These are phyloP conservation scores for Chelonus insularis DNA, from an alignment of 1,140 invertebrate species.

Conservation along the genomic window DNA sequence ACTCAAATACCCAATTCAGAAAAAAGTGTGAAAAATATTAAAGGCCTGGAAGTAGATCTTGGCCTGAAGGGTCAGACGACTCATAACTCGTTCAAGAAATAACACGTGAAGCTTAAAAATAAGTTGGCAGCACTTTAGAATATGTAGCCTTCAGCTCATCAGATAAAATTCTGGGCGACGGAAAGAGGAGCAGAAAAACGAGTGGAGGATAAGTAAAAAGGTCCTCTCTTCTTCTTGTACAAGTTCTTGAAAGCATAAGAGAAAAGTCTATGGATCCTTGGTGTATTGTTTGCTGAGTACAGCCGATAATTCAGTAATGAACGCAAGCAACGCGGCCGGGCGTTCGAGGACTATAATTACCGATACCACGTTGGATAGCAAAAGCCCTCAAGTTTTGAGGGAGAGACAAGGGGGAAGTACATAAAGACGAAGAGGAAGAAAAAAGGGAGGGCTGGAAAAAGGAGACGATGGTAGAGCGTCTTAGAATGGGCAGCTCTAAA, in stretches of 20 bases:
- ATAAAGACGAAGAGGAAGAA: neutral
- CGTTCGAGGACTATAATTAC: conserved; percentile 59
- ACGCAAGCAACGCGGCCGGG: conserved; percentile 54
- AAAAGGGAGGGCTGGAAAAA: conserved; percentile 7
- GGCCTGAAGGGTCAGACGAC: too few species aligned
- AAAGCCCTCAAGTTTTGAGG: conserved; percentile 52
- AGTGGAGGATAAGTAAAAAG: too few species aligned
- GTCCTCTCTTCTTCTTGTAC: too few species aligned
- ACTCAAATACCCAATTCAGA: too few species aligned
- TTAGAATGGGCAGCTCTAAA: conserved; percentile 61
- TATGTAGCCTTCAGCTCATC: neutral
- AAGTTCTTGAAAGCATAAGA: too few species aligned
- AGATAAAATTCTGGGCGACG: neutral
- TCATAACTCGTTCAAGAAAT: too few species aligned
- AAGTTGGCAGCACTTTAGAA: too few species aligned
- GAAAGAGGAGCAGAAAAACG: neutral
- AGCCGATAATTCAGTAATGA: conserved; percentile 61
- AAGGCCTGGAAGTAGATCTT: too few species aligned
- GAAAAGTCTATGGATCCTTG: conserved; percentile 6
- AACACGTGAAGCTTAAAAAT: too few species aligned
- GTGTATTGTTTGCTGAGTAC: conserved; percentile 55
- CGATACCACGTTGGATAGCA: conserved; percentile 58
- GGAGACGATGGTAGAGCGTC: conserved; percentile 28
- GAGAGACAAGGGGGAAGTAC: conserved; percentile 21
- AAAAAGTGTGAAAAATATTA: too few species aligned